A percentile compares a stretch with the other conserved stretches of the same genome.
These are phyloP conservation scores for Hepsetus odoe DNA, from an alignment of 2,113 vertebrate species.

Conservation along the genomic window DNA sequence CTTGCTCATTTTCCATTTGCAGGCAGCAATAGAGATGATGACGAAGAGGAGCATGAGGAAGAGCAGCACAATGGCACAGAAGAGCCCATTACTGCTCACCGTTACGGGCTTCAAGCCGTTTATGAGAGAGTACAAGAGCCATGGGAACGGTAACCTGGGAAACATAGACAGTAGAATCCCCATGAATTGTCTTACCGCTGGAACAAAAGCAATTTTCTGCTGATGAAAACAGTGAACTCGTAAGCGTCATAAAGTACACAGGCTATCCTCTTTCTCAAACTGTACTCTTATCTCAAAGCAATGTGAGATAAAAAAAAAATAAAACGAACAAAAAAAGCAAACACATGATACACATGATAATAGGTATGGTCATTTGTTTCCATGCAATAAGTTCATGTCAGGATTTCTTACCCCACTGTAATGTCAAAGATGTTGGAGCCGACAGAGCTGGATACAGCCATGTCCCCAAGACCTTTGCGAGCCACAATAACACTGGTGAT, in stretches of 20 bases:
- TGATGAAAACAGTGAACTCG: background rate
- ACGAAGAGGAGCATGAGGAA: conserved; percentile 80
- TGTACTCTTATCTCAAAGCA: too few species aligned
- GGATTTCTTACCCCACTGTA: conserved; percentile 59
- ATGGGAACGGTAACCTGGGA: conserved; percentile 71
- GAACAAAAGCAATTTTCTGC: background rate
- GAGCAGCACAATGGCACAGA: conserved; percentile 79
- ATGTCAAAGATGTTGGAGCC: conserved; percentile 80
- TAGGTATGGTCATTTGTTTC: too few species aligned
- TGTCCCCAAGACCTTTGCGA: conserved; percentile 76
- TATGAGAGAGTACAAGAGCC: conserved; percentile 66
- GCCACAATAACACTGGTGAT: conserved; percentile 80
- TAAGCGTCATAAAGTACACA: background rate
- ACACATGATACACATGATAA: too few species aligned
- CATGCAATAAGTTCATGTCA: too few species aligned
- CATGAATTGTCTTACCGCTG: background rate
- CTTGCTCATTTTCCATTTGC: conserved; percentile 77
- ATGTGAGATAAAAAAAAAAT: too few species aligned
- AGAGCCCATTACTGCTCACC: conserved; percentile 77
- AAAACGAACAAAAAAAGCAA: background rate
- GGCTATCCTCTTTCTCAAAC: too few species aligned
- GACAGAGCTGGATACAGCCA: conserved; percentile 79
- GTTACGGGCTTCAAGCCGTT: conserved; percentile 62
- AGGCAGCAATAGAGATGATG: conserved; percentile 75
- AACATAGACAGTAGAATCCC: background rate